These are phyloP conservation scores for Cyprinella venusta DNA, from an alignment of 2,797 vertebrate genomes.

Conservation along the genomic window DNA sequence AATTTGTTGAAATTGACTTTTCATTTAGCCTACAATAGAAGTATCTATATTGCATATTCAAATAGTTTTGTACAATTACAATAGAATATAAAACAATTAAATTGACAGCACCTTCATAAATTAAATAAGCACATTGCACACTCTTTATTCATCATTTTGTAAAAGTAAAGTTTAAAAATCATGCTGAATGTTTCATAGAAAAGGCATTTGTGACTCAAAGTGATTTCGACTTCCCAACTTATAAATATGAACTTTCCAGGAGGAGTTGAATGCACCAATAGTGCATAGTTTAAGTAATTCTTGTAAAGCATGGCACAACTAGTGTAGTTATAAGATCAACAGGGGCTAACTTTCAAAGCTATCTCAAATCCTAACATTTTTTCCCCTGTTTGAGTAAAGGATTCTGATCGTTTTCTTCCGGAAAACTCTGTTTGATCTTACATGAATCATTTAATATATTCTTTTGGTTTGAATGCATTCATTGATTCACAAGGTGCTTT, in stretches of 20 bases:
- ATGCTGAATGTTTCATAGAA: neutral
- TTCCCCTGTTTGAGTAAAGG: conserved; percentile 62
- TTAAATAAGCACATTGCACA: neutral
- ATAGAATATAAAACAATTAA: neutral
- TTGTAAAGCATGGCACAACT: neutral
- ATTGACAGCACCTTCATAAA: no score
- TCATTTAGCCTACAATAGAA: neutral
- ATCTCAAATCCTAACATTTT: conserved; percentile 61
- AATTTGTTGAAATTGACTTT: no score
- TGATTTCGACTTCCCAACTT: neutral
- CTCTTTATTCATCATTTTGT: neutral
- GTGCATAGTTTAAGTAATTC: neutral
- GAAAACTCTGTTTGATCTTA: conserved; percentile 69
- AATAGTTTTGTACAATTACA: neutral
- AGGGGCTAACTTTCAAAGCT: neutral
- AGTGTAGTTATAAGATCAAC: neutral
- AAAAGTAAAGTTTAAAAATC: neutral
- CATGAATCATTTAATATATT: conserved; percentile 76
- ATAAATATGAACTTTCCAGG: neutral
- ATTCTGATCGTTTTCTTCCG: conserved; percentile 60
- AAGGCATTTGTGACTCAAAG: neutral
- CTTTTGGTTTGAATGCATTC: conserved; percentile 74
- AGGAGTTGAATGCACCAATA: neutral
- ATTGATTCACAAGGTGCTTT: conserved; percentile 75
- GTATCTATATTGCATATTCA: neutral